Evolutionary conservation across 1,140 invertebrate species (phyloP).

Genomic region (Holotrichia oblita): DNA sequence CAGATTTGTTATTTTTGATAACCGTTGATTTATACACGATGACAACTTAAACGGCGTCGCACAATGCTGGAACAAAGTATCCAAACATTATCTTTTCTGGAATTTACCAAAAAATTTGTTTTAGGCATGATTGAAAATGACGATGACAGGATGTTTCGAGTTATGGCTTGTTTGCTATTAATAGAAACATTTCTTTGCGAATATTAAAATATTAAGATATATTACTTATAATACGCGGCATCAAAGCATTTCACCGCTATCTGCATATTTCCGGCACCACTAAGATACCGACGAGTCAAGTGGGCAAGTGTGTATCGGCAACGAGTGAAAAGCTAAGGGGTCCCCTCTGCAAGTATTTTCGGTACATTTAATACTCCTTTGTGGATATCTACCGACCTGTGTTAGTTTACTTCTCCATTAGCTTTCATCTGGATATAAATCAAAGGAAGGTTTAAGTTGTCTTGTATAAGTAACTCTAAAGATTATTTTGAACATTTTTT

Average conservation of each 20-base stretch:
- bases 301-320: conserved; percentile 16
- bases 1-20: too few relatives aligned
- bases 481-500: too few relatives aligned
- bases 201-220: too few relatives aligned
- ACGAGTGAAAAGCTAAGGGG: conserved; percentile 17
- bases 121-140: too few relatives aligned
- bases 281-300: neutral
- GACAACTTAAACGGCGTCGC: too few relatives aligned
- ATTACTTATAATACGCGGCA: neutral
- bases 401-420: conserved; percentile 20
- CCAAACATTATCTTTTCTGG: too few relatives aligned
- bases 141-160: too few relatives aligned
- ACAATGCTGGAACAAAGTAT: too few relatives aligned
- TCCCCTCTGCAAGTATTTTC: neutral
- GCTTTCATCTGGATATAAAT: conserved; percentile 30
- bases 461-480: neutral
- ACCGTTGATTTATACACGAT: too few relatives aligned
- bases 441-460: neutral
- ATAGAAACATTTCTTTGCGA: too few relatives aligned
- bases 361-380: conserved; percentile 26
- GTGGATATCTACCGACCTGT: conserved; percentile 23
- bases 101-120: too few relatives aligned
- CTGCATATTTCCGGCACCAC: neutral
- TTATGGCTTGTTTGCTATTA: too few relatives aligned
- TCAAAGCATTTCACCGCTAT: neutral